Conservation (phyloP, 30 jellyfish, hydroid and myxozoan genomes). For the Mastigias papua region DNA sequence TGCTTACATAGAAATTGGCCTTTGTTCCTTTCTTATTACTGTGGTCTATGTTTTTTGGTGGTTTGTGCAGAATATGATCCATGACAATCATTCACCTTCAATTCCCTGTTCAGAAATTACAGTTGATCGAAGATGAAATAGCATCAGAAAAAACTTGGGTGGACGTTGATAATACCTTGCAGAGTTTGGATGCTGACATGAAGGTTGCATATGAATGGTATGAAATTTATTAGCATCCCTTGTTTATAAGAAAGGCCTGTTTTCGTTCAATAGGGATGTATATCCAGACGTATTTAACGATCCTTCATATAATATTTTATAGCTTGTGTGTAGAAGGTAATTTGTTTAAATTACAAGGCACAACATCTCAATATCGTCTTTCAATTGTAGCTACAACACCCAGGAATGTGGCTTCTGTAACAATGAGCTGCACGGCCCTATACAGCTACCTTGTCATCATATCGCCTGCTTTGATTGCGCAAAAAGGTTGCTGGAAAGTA, state of each 20-base stretch:
- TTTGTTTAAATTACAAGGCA: too few species aligned
- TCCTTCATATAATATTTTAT: too few species aligned
- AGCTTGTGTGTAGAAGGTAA: too few species aligned
- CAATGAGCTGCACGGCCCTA: slow-evolving; percentile 32
- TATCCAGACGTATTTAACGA: too few species aligned
- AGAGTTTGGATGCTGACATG: not conserved
- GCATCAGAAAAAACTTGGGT: slow-evolving; percentile 51
- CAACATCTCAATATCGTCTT: not conserved
- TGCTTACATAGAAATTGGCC: too few species aligned
- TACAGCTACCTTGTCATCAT: slow-evolving; percentile 59
- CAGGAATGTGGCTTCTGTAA: slow-evolving; percentile 28
- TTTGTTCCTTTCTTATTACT: too few species aligned
- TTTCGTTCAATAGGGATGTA: too few species aligned
- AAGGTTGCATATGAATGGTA: not conserved
- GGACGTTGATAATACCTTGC: slow-evolving; percentile 33
- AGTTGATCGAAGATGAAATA: slow-evolving; percentile 40
- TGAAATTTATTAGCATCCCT: not conserved
- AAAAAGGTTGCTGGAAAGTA: not conserved
- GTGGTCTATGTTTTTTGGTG: not conserved
- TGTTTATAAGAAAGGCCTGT: too few species aligned
- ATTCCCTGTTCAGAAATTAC: slow-evolving; percentile 2
- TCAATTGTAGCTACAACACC: not conserved
- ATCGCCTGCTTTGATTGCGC: slow-evolving; percentile 44
- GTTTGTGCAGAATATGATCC: not conserved
- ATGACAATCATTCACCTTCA: too few species aligned